Conservation (phyloP, 2,113 vertebrate genomes). For the Ancistrus triradiatus region DNA sequence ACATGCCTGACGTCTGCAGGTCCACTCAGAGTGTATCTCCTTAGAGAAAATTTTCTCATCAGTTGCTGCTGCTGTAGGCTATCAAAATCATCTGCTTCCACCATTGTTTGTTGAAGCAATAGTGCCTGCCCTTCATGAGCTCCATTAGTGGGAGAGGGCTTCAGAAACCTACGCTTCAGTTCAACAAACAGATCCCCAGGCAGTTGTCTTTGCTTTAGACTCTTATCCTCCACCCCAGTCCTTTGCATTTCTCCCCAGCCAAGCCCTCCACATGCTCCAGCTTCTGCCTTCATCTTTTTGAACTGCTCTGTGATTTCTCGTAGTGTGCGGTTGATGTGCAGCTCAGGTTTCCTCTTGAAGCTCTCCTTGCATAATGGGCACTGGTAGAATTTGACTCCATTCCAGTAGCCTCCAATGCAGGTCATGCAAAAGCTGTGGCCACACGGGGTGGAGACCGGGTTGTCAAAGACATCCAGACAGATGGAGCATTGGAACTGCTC, state of each 20-base stretch:
- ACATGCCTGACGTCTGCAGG: constrained; percentile 18
- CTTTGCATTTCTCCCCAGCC: too few species aligned
- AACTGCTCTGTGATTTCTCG: constrained; percentile 69
- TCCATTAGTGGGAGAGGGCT: background rate
- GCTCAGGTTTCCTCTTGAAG: constrained; percentile 60
- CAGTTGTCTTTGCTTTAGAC: background rate
- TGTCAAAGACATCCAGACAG: constrained; percentile 46
- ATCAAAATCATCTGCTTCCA: background rate
- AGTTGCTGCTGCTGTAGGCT: background rate
- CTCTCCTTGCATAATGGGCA: constrained; percentile 70
- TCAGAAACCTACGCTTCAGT: constrained; percentile 42
- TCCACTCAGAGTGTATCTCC: constrained; percentile 58
- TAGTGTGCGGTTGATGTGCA: constrained; percentile 68
- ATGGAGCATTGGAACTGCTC: constrained; percentile 50
- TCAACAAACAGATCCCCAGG: constrained; percentile 38
- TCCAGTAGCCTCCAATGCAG: constrained; percentile 45
- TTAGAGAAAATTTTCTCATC: background rate
- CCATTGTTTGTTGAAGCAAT: background rate
- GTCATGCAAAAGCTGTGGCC: constrained; percentile 46
- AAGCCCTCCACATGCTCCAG: background rate
- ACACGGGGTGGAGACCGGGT: constrained; percentile 36
- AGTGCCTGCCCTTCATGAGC: background rate
- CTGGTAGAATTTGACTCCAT: constrained; percentile 47
- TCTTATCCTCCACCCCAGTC: constrained; percentile 1
- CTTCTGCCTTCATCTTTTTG: constrained; percentile 45